Evolutionary conservation across 2,113 vertebrate species (phyloP).

Genomic region (Diglossa brunneiventris): DNA sequence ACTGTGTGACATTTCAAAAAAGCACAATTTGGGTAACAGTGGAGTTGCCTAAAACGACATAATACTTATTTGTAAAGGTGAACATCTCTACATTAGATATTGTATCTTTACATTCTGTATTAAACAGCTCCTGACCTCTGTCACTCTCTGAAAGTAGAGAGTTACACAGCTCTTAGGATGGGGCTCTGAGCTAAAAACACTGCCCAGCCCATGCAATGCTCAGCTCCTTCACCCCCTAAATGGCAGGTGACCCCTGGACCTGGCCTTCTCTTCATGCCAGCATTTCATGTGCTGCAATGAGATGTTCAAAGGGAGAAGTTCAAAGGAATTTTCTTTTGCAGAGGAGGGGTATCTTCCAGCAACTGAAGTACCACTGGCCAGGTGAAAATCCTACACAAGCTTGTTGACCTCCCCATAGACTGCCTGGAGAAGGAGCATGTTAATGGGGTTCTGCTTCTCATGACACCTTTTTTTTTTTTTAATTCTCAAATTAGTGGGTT

Average conservation of each 20-base stretch:
- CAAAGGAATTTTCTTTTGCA: not conserved
- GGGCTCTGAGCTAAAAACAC: not conserved
- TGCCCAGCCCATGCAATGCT: not conserved
- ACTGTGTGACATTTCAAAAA: not conserved
- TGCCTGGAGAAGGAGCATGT: not conserved
- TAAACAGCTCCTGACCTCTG: not conserved
- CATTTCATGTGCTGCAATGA: not conserved
- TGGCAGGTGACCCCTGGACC: not conserved
- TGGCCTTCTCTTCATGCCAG: not conserved
- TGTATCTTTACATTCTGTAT: not conserved
- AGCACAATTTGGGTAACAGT: not conserved
- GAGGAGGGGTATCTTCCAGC: not conserved
- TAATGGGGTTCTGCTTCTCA: not conserved
- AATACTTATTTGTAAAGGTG: not conserved
- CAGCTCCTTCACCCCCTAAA: not conserved
- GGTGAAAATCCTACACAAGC: not conserved
- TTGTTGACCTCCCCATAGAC: not conserved
- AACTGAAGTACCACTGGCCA: not conserved
- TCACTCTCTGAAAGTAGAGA: rapidly evolving
- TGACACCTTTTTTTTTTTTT: not conserved
- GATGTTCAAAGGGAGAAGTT: not conserved
- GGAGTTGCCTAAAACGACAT: not conserved
- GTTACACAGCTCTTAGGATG: rapidly evolving
- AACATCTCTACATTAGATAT: not conserved
- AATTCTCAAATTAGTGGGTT: not conserved